Conservation (phyloP, 2,797 vertebrate species). For the Pogoniulus pusillus region DNA sequence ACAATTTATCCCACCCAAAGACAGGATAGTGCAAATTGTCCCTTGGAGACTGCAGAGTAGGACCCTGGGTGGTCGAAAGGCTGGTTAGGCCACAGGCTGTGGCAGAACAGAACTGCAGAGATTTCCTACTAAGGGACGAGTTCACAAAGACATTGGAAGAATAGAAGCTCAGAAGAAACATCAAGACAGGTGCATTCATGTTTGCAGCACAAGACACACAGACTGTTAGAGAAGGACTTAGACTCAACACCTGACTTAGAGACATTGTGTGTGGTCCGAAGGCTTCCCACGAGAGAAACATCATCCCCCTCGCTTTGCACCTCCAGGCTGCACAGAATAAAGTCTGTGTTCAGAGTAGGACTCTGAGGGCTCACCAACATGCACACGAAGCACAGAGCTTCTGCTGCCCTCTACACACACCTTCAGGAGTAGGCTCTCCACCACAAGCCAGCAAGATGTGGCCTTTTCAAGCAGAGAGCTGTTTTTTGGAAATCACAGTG, state of each 20-base stretch:
- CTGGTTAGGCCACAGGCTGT: not conserved
- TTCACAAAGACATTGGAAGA: not conserved
- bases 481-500: not conserved
- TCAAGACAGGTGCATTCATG: not conserved
- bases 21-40: not conserved
- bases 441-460: rapidly evolving
- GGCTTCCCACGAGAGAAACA: not conserved
- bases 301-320: not conserved
- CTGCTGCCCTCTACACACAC: not conserved
- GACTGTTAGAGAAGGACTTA: not conserved
- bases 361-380: not conserved
- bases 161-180: not conserved
- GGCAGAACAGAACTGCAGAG: not conserved
- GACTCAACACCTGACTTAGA: not conserved
- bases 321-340: not conserved
- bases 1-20: not conserved
- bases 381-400: not conserved
- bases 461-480: rapidly evolving
- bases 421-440: not conserved
- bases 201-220: not conserved
- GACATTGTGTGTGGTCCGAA: not conserved
- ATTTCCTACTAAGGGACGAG: not conserved
- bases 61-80: not conserved
- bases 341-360: not conserved
- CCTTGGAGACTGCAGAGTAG: not conserved